Percentiles rank a stretch among this genome's conserved stretches.
phyloP scores from a whole-genome alignment of 2,888 invertebrate genomes.

The Glaucopsyche alexis region DNA sequence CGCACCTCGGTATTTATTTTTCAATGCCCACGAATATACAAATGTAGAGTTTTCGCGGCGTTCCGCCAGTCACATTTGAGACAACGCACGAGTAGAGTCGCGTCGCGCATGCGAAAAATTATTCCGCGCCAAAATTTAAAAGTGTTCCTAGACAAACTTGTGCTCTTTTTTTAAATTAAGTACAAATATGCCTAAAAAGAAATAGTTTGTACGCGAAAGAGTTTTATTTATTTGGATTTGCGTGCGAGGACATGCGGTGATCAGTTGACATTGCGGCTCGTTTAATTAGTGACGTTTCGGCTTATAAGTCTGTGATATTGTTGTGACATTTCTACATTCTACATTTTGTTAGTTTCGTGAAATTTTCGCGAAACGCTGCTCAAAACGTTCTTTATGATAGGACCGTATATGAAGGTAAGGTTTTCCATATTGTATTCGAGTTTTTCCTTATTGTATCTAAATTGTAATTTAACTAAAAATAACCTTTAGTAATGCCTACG shows the following conservation, averaged over 20 bases:
- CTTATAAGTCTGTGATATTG: conserved; percentile 67
- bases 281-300: conserved; percentile 55
- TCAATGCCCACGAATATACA: conserved; percentile 73
- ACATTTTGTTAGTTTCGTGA: conserved; percentile 71
- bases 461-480: not conserved
- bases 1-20: conserved; percentile 69
- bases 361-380: conserved; percentile 71
- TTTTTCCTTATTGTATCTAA: not conserved
- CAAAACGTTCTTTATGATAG: conserved; percentile 76
- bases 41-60: conserved; percentile 59
- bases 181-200: conserved; percentile 73
- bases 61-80: conserved; percentile 70
- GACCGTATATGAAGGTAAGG: conserved; percentile 78
- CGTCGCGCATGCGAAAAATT: conserved; percentile 54
- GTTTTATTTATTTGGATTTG: conserved; percentile 36
- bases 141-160: conserved; percentile 44
- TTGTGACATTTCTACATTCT: conserved; percentile 46
- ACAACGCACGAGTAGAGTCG: conserved; percentile 60
- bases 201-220: conserved; percentile 47
- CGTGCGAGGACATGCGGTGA: conserved; percentile 54
- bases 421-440: conserved; percentile 42
- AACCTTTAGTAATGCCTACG: not conserved
- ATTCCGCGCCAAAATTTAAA: conserved; percentile 65
- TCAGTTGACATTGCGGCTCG: conserved; percentile 54
- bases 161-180: conserved; percentile 40